Evolutionary conservation across 1,140 invertebrate species (phyloP).

Genomic region (Drosophila albomicans): DNA sequence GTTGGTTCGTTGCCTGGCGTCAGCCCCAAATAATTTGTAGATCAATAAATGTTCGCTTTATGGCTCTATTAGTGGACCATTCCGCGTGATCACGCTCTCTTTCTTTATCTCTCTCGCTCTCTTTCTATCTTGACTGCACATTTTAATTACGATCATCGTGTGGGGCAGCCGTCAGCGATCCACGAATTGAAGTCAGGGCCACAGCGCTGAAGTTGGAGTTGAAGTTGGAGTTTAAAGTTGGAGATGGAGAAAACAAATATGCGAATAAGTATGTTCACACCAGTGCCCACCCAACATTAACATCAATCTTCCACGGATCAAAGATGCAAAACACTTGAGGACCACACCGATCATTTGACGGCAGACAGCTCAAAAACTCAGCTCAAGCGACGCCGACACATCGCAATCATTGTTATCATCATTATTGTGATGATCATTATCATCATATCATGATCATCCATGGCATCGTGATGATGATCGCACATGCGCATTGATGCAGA

Average conservation of each 20-base stretch:
- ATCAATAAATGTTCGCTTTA: conserved; percentile 84
- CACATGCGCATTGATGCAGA: conserved; percentile 56
- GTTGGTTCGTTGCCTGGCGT: conserved; percentile 22
- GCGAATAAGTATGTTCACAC: conserved; percentile 84
- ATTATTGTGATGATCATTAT: conserved; percentile 23
- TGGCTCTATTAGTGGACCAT: conserved; percentile 80
- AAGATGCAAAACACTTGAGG: conserved; percentile 80
- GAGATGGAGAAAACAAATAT: conserved; percentile 69
- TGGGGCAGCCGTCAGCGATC: conserved; percentile 41
- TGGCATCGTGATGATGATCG: conserved; percentile 29
- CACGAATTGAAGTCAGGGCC: conserved; percentile 4
- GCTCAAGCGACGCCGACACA: conserved; percentile 48
- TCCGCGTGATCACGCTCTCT: conserved; percentile 4
- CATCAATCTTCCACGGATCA: conserved; percentile 84
- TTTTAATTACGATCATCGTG: conserved; percentile 67
- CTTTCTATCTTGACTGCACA: conserved; percentile 21
- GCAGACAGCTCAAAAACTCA: conserved; percentile 39
- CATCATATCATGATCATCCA: conserved; percentile 6
- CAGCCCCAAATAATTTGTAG: conserved; percentile 81
- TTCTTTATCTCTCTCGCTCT: no score
- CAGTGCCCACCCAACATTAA: conserved; percentile 72
- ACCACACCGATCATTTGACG: conserved; percentile 66
- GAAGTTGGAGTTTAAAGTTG: conserved; percentile 7
- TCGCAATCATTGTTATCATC: conserved; percentile 32
- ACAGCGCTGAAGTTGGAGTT: background rate